Conservation (phyloP, 92 coral and sea anemone species). For the Chrysogorgia sp. region DNA sequence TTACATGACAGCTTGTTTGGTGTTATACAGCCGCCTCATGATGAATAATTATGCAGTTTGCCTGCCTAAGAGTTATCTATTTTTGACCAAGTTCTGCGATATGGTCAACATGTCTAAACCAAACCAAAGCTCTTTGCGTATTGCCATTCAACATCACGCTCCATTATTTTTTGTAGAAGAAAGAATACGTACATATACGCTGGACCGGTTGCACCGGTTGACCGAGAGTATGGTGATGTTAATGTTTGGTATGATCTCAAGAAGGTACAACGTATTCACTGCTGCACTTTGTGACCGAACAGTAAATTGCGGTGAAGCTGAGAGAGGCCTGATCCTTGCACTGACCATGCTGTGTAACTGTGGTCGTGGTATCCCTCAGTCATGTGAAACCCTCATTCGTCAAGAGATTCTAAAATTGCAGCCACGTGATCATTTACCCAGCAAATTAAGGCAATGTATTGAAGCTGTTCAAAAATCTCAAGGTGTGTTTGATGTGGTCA, state of each 20-base stretch:
- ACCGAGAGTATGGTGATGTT: slow-evolving; percentile 67
- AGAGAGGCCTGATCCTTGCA: slow-evolving; percentile 71
- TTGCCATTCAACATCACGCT: slow-evolving; percentile 65
- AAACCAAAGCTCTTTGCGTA: slow-evolving; percentile 31
- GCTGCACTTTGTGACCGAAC: slow-evolving; percentile 41
- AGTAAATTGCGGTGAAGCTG: slow-evolving; percentile 67
- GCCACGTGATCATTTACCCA: slow-evolving; percentile 42
- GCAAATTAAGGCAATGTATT: slow-evolving; percentile 59
- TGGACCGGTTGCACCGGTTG: slow-evolving; percentile 60
- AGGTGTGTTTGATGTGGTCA: slow-evolving; percentile 61
- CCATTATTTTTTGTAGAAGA: slow-evolving; percentile 30
- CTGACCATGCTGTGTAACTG: slow-evolving; percentile 89
- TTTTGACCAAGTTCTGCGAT: slow-evolving; percentile 66
- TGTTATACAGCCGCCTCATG: slow-evolving; percentile 66
- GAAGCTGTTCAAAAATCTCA: slow-evolving; percentile 51
- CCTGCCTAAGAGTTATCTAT: slow-evolving; percentile 81
- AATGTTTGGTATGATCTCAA: slow-evolving; percentile 64
- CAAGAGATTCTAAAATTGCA: slow-evolving; percentile 34
- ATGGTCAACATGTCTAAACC: slow-evolving; percentile 52
- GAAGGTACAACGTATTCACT: slow-evolving; percentile 64
- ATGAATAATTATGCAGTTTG: slow-evolving; percentile 56
- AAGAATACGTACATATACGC: slow-evolving; percentile 44
- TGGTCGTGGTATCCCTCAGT: slow-evolving; percentile 68
- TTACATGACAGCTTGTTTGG: slow-evolving; percentile 70
- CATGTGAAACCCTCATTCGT: slow-evolving; percentile 54